Conservation (phyloP, 2,113 vertebrate species). For the Choloepus hoffmanni region DNA sequence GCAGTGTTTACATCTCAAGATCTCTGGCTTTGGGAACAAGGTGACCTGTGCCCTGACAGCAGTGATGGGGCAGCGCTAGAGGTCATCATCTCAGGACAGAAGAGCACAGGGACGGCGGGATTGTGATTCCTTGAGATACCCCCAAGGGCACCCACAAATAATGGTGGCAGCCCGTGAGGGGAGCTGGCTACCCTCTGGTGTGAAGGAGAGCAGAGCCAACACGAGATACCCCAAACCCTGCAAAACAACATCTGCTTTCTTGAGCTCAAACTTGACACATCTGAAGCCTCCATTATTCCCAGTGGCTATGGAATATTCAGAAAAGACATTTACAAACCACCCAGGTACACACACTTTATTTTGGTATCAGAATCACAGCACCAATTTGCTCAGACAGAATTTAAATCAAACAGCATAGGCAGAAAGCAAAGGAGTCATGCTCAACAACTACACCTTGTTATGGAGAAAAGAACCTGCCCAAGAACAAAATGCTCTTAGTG, state of each 20-base stretch:
- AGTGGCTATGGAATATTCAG: rapidly evolving
- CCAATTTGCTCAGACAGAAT: background rate
- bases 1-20: too few species aligned
- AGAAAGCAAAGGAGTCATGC: rapidly evolving
- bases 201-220: background rate
- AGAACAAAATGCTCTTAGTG: constrained; percentile 86
- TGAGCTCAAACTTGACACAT: background rate
- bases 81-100: too few species aligned
- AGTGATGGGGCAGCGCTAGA: background rate
- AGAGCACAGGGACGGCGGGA: background rate
- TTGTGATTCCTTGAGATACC: background rate
- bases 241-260: rapidly evolving
- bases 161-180: background rate
- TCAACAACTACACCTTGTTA: background rate
- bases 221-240: too few species aligned
- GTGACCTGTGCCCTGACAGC: background rate
- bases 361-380: background rate
- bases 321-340: background rate
- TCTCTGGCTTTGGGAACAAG: too few species aligned
- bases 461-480: constrained; percentile 86
- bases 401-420: background rate
- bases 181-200: background rate
- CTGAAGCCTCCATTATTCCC: background rate
- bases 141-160: background rate
- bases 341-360: constrained; percentile 19